phyloP scores from a whole-genome alignment of 2,797 vertebrate species.

The Lerista edwardsae region DNA sequence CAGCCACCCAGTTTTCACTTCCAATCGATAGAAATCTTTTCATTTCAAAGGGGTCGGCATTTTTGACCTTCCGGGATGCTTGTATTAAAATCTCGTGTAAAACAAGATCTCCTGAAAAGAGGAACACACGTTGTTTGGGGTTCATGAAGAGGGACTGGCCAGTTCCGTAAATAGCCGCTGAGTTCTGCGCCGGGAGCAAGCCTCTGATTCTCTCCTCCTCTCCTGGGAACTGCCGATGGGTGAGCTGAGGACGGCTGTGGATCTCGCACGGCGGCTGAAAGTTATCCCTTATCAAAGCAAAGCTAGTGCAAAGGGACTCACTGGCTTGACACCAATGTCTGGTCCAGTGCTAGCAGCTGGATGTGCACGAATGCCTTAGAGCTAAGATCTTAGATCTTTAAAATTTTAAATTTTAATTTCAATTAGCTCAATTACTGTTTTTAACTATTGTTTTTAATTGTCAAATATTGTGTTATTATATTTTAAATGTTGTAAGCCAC shows the following conservation, averaged over 20 bases:
- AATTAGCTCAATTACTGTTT: too few relatives aligned
- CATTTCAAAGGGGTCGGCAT: constrained; percentile 72
- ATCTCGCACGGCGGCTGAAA: not conserved
- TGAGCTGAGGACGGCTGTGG: not conserved
- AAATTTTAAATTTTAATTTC: too few relatives aligned
- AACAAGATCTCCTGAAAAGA: constrained; percentile 64
- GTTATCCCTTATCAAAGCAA: not conserved
- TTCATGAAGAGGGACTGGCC: constrained; percentile 27
- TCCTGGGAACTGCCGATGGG: not conserved
- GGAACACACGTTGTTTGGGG: constrained; percentile 33
- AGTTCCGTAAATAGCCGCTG: not conserved
- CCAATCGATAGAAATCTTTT: constrained; percentile 69
- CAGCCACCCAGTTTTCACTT: constrained; percentile 65
- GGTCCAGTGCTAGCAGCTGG: too few relatives aligned
- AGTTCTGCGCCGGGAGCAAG: not conserved
- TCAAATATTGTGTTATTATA: too few relatives aligned
- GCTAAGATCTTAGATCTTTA: too few relatives aligned
- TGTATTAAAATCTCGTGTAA: constrained; percentile 69
- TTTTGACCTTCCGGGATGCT: constrained; percentile 67
- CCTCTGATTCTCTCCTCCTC: accelerated
- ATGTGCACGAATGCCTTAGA: not conserved
- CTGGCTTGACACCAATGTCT: not conserved
- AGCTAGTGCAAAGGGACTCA: not conserved
- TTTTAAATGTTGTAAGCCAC: too few relatives aligned
- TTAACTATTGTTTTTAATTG: too few relatives aligned